Percentiles rank a stretch among this genome's conserved stretches.
Evolutionary conservation across 2,888 invertebrate species (phyloP).

Genomic region (Phengaris alcon): DNA sequence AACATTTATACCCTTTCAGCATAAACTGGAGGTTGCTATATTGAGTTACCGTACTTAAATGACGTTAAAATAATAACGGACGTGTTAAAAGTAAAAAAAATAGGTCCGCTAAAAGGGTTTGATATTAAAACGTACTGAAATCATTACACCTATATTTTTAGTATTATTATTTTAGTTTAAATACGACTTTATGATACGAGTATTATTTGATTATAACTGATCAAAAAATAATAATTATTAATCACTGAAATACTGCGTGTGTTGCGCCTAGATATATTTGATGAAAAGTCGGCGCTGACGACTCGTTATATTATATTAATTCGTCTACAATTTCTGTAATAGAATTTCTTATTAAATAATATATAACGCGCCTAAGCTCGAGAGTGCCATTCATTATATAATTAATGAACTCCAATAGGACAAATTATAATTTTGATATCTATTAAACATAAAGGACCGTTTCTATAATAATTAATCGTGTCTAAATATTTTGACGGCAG

Average conservation of each 20-base stretch:
- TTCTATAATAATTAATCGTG: not conserved
- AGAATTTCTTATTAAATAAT: constrained; percentile 16
- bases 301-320: not conserved
- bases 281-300: not conserved
- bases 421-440: constrained; percentile 19
- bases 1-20: constrained; percentile 21
- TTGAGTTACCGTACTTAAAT: constrained; percentile 22
- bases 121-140: not conserved
- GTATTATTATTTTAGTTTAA: no score
- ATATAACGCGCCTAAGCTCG: not conserved
- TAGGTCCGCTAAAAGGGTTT: constrained; percentile 5
- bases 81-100: constrained; percentile 6
- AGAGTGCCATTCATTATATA: constrained; percentile 18
- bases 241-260: not conserved
- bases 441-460: constrained; percentile 3
- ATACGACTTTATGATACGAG: no score
- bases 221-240: no score
- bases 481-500: constrained; percentile 8
- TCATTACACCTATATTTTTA: no score
- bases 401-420: constrained; percentile 24
- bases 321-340: not conserved
- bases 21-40: not conserved
- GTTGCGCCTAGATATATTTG: not conserved
- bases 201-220: no score
- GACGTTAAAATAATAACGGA: constrained; percentile 26